phyloP scores from a whole-genome alignment of 2,888 invertebrate genomes.

The Eupsilia transversa region DNA sequence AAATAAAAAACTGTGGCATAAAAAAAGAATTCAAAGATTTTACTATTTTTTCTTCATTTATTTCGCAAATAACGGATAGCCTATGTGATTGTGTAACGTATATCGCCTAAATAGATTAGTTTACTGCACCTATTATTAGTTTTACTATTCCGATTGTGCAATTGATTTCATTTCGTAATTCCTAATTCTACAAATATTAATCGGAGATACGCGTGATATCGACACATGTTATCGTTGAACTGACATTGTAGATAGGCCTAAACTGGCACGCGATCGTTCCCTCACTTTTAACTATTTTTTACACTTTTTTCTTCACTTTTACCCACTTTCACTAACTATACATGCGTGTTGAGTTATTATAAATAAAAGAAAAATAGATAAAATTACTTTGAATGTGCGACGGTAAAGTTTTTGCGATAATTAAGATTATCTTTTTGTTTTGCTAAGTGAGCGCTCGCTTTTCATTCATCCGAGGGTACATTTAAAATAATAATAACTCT shows the following conservation, averaged over 20 bases:
- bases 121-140: conserved; percentile 7
- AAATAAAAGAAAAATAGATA: conserved; percentile 3
- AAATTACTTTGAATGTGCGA: not conserved
- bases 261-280: conserved; percentile 59
- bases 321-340: conserved; percentile 1
- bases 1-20: not conserved
- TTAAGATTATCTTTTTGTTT: conserved; percentile 30
- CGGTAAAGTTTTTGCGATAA: conserved; percentile 4
- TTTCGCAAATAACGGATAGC: not conserved
- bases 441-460: conserved; percentile 7
- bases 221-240: conserved; percentile 58
- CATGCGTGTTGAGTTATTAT: not conserved
- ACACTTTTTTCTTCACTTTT: conserved; percentile 6
- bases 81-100: not conserved
- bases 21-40: not conserved
- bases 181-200: conserved; percentile 57
- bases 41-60: not conserved
- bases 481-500: conserved; percentile 35
- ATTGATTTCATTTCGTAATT: conserved; percentile 59
- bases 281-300: conserved; percentile 40
- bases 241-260: conserved; percentile 69
- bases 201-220: conserved; percentile 59
- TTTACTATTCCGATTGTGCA: conserved; percentile 35
- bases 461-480: conserved; percentile 51
- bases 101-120: conserved; percentile 3